Percentiles rank a stretch among this genome's conserved stretches.
These are phyloP conservation scores for Arnoldichthys spilopterus DNA, from an alignment of 2,797 vertebrate species.

Conservation along the genomic window DNA sequence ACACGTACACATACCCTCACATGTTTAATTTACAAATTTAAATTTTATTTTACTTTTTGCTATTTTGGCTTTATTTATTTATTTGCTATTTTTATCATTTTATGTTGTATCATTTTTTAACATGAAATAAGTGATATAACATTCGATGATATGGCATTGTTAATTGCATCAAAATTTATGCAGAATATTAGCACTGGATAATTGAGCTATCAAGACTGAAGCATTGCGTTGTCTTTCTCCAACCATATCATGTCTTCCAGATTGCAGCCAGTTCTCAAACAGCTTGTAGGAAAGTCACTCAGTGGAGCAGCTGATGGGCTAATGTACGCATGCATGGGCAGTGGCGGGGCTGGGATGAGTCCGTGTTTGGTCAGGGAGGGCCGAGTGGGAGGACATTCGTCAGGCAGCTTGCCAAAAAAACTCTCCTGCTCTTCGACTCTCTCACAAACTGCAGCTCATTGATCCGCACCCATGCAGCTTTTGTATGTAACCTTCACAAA, in stretches of 20 bases:
- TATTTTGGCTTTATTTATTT: too few species aligned
- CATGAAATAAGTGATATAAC: neutral
- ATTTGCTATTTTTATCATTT: too few species aligned
- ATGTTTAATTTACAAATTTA: too few species aligned
- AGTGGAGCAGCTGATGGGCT: slow-evolving; percentile 48
- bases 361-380: slow-evolving; percentile 35
- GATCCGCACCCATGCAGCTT: slow-evolving; percentile 65
- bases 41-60: too few species aligned
- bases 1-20: too few species aligned
- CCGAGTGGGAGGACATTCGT: slow-evolving; percentile 52
- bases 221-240: slow-evolving; percentile 44
- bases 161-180: neutral
- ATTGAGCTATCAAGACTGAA: slow-evolving; percentile 54
- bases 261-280: slow-evolving; percentile 56
- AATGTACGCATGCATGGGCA: slow-evolving; percentile 42
- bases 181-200: slow-evolving; percentile 28
- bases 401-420: slow-evolving; percentile 51
- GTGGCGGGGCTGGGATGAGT: slow-evolving; percentile 45
- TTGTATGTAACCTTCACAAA: slow-evolving; percentile 74
- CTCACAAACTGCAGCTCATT: slow-evolving; percentile 55
- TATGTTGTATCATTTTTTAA: too few species aligned
- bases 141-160: neutral
- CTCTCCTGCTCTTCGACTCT: slow-evolving; percentile 50
- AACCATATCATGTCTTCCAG: slow-evolving; percentile 54
- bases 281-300: slow-evolving; percentile 59